Percentiles rank a stretch among this genome's conserved stretches.
phyloP scores from a whole-genome alignment of 2,113 vertebrate genomes.

The Vulpes lagopus region DNA sequence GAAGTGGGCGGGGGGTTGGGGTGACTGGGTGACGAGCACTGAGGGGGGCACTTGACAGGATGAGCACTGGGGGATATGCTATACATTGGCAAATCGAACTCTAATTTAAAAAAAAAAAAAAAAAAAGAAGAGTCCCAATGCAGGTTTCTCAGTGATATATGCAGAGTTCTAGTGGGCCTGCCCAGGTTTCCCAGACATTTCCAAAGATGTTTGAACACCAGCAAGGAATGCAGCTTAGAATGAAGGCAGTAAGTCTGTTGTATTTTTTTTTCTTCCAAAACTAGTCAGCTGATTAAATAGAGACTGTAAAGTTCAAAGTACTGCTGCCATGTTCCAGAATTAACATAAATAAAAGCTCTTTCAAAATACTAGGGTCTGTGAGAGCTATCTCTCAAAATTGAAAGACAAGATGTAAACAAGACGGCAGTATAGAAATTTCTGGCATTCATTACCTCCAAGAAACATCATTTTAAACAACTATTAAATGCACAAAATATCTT shows the following conservation, averaged over 20 bases:
- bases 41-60: no score
- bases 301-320: neutral
- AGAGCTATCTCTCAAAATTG: neutral
- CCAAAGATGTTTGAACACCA: neutral
- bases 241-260: neutral
- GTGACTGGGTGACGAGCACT: no score
- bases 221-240: neutral
- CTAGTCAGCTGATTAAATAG: neutral
- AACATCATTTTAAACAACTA: neutral
- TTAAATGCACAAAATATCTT: neutral
- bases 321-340: neutral
- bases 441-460: neutral
- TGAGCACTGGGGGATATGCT: no score
- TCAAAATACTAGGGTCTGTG: constrained; percentile 11
- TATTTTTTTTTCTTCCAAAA: neutral
- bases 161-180: neutral
- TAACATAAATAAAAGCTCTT: constrained; percentile 50
- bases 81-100: no score
- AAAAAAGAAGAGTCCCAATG: neutral
- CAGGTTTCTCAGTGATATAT: neutral
- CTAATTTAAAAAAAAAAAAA: no score
- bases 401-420: neutral
- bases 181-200: neutral
- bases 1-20: no score
- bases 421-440: neutral